These are phyloP conservation scores for Gobio occitaniae DNA, from an alignment of 2,797 vertebrate species.

Conservation along the genomic window DNA sequence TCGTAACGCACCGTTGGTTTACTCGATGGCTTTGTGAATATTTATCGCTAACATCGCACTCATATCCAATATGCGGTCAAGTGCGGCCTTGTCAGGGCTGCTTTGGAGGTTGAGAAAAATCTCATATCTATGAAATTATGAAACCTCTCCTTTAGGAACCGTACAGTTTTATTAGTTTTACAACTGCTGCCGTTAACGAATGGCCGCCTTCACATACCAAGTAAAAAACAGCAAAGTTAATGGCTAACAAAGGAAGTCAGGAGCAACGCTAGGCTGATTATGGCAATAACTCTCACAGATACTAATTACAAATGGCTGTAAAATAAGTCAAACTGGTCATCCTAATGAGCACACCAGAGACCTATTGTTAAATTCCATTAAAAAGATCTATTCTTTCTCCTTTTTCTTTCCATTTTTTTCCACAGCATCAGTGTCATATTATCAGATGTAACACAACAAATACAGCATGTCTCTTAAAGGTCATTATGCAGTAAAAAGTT, in stretches of 20 bases:
- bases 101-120: constrained; percentile 75
- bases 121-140: constrained; percentile 79
- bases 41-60: constrained; percentile 44
- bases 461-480: constrained; percentile 71
- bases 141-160: constrained; percentile 81
- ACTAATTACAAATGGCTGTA: constrained; percentile 85
- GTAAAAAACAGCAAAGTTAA: constrained; percentile 75
- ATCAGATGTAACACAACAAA: constrained; percentile 74
- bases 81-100: constrained; percentile 68
- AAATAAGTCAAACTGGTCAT: constrained; percentile 83
- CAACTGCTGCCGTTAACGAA: constrained; percentile 76
- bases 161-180: constrained; percentile 82
- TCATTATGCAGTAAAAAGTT: constrained; percentile 69
- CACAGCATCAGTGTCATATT: constrained; percentile 66
- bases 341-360: constrained; percentile 85
- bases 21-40: constrained; percentile 12
- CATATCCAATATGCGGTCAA: constrained; percentile 46
- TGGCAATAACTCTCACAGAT: constrained; percentile 79
- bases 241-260: constrained; percentile 76
- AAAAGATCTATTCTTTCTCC: constrained; percentile 76
- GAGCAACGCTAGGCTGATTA: constrained; percentile 79
- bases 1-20: background rate
- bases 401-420: constrained; percentile 73
- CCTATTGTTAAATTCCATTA: constrained; percentile 81
- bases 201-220: constrained; percentile 75